A percentile compares a stretch with the other conserved stretches of the same genome.
Evolutionary conservation across 2,888 invertebrate species (phyloP).

Genomic region (Troides helena): DNA sequence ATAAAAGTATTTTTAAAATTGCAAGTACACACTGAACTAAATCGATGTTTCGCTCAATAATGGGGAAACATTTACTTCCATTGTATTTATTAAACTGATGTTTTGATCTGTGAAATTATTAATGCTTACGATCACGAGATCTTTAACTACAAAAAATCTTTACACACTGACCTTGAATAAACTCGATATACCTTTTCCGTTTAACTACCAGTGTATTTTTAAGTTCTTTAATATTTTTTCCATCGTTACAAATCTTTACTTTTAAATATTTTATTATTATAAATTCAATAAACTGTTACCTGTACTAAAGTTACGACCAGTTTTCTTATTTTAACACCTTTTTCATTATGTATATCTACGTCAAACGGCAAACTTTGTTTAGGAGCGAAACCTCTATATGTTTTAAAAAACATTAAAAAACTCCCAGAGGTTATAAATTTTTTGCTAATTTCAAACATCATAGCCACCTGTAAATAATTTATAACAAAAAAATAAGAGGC

Average conservation of each 20-base stretch:
- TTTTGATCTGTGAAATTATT: too few species aligned
- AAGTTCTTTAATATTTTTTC: too few species aligned
- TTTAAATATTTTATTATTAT: too few species aligned
- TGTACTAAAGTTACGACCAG: constrained; percentile 54
- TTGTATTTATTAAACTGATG: too few species aligned
- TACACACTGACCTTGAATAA: too few species aligned
- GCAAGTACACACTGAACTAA: not conserved
- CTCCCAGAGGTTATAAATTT: constrained; percentile 47
- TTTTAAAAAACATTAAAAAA: constrained; percentile 53
- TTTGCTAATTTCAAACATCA: constrained; percentile 51
- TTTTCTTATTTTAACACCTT: constrained; percentile 53
- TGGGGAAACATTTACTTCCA: too few species aligned
- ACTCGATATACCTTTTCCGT: too few species aligned
- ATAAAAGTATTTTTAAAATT: not conserved
- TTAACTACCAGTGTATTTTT: too few species aligned
- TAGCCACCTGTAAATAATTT: constrained; percentile 49
- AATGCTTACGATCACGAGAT: too few species aligned
- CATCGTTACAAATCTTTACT: too few species aligned
- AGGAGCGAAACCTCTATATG: constrained; percentile 56
- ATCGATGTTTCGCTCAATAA: not conserved
- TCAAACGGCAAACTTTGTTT: constrained; percentile 60
- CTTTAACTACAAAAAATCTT: too few species aligned
- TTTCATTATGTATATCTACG: constrained; percentile 55
- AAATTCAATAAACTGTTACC: constrained; percentile 40
- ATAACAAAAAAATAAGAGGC: not conserved